These are phyloP conservation scores for Anaspis maculata DNA, from an alignment of 2,888 invertebrate genomes.

Conservation along the genomic window DNA sequence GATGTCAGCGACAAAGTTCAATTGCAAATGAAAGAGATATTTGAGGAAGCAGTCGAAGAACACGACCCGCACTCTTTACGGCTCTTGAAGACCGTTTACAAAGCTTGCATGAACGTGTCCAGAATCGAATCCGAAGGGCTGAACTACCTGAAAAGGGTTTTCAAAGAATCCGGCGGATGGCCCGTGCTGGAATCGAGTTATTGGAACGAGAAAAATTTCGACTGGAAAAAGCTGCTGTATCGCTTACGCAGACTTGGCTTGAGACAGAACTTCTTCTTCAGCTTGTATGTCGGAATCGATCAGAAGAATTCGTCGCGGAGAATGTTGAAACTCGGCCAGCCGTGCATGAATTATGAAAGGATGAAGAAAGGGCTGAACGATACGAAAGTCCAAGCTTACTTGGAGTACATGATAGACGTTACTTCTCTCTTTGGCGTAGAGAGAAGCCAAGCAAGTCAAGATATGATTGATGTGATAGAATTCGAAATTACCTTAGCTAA, in stretches of 20 bases:
- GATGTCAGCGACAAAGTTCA: background rate
- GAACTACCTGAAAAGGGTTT: constrained; percentile 10
- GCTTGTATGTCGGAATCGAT: constrained; percentile 9
- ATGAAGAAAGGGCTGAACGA: constrained; percentile 13
- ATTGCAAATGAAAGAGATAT: background rate
- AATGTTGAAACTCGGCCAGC: constrained; percentile 15
- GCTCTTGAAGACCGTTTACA: constrained; percentile 37
- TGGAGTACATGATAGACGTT: constrained; percentile 16
- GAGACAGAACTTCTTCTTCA: constrained; percentile 16
- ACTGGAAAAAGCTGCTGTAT: constrained; percentile 17
- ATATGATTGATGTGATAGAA: constrained; percentile 8
- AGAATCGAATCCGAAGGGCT: constrained; percentile 13
- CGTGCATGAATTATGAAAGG: constrained; percentile 10
- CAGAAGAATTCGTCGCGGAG: constrained; percentile 7
- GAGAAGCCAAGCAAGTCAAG: constrained; percentile 5
- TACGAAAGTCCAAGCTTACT: constrained; percentile 12
- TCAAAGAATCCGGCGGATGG: constrained; percentile 24
- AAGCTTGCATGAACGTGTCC: constrained; percentile 21
- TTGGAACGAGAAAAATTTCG: constrained; percentile 21
- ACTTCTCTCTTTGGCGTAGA: constrained; percentile 17
- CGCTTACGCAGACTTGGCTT: constrained; percentile 14
- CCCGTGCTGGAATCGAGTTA: constrained; percentile 19
- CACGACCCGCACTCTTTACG: constrained; percentile 39
- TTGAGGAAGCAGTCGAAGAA: too few species aligned
- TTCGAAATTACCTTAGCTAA: constrained; percentile 8